Evolutionary conservation across 2,113 vertebrate species (phyloP).

Genomic region (Nyctereutes procyonoides): DNA sequence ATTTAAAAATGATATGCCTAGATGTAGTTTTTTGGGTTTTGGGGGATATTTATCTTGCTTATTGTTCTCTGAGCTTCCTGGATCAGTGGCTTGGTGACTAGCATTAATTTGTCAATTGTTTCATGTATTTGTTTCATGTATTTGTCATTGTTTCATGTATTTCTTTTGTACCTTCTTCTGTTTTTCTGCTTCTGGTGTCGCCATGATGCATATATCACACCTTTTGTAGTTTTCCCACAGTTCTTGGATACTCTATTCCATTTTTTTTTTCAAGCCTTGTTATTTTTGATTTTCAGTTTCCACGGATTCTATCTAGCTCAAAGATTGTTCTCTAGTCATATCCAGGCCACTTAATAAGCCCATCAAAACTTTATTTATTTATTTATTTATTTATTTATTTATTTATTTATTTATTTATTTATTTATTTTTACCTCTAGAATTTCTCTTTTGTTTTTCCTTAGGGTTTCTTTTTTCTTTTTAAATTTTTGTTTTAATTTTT

Average conservation of each 20-base stretch:
- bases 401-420: not conserved
- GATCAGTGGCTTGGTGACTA: not conserved
- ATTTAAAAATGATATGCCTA: not conserved
- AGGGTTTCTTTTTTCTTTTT: not conserved
- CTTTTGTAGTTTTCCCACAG: not conserved
- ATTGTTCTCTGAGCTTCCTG: not conserved
- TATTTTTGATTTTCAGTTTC: not conserved
- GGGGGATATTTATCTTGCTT: not conserved
- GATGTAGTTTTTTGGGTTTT: not conserved
- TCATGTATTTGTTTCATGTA: not conserved
- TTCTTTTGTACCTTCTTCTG: not conserved
- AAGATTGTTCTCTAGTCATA: not conserved
- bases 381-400: not conserved
- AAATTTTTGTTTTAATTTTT: too few relatives aligned
- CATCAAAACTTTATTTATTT: not conserved
- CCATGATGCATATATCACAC: not conserved
- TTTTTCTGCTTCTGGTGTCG: not conserved
- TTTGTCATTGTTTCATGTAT: not conserved
- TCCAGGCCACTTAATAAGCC: not conserved
- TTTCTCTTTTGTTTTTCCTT: not conserved
- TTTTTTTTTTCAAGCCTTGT: not conserved
- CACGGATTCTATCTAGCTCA: not conserved
- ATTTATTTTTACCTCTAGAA: not conserved
- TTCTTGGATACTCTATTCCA: not conserved
- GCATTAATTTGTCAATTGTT: not conserved